phyloP scores from a whole-genome alignment of 2,888 invertebrate species.

The Antitype chi region DNA sequence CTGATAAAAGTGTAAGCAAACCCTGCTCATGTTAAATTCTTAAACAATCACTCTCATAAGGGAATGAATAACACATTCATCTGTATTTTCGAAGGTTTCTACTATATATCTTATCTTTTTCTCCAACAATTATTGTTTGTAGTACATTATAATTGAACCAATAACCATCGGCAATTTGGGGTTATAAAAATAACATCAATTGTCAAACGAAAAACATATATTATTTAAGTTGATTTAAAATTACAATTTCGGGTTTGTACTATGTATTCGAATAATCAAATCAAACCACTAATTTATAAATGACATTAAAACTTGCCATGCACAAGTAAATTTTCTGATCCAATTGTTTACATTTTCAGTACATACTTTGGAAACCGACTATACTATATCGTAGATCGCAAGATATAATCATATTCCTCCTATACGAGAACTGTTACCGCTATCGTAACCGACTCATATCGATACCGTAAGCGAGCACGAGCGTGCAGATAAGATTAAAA shows the following conservation, averaged over 20 bases:
- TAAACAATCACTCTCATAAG: not conserved
- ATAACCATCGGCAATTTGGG: not conserved
- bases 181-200: not conserved
- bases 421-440: conserved; percentile 27
- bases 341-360: not conserved
- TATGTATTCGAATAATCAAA: not conserved
- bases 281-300: not conserved
- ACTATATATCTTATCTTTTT: not conserved
- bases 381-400: not conserved
- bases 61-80: not conserved
- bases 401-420: conserved; percentile 34
- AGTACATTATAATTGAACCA: not conserved
- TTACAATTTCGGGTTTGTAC: not conserved
- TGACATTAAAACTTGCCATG: too few relatives aligned
- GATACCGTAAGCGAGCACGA: conserved; percentile 50
- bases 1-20: not conserved
- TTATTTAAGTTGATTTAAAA: not conserved
- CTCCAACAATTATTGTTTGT: not conserved
- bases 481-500: conserved; percentile 37
- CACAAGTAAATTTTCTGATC: not conserved
- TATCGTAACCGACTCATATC: conserved; percentile 39
- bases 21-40: not conserved
- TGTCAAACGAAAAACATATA: not conserved
- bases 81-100: not conserved
- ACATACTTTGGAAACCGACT: not conserved